These are phyloP conservation scores for Trichopria drosophilae DNA, from an alignment of 2,888 invertebrate genomes.

Conservation along the genomic window DNA sequence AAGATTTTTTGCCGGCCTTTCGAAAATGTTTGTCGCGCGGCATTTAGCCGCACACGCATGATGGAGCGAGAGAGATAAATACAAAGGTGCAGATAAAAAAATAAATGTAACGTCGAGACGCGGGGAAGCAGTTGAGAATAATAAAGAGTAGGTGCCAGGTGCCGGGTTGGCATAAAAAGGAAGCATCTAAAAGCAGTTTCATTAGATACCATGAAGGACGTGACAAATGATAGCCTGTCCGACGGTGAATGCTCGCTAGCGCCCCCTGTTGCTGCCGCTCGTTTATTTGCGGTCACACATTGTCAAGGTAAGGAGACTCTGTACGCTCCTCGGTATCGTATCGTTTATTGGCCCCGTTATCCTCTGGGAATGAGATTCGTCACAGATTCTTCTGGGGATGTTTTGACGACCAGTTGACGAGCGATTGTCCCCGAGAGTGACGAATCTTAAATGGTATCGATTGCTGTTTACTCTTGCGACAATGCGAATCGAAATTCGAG, in stretches of 20 bases:
- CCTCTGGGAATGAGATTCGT: constrained; percentile 50
- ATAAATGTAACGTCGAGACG: constrained; percentile 35
- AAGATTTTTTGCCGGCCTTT: no score
- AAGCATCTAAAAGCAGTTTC: constrained; percentile 57
- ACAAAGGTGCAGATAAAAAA: constrained; percentile 31
- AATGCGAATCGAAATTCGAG: no score
- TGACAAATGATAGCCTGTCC: constrained; percentile 58
- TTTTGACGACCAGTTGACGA: constrained; percentile 58
- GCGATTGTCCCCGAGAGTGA: constrained; percentile 48
- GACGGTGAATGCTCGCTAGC: constrained; percentile 54
- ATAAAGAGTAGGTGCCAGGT: constrained; percentile 56
- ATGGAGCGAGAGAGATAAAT: constrained; percentile 1
- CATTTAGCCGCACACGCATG: neutral
- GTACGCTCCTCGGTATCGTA: constrained; percentile 34
- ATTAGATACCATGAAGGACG: constrained; percentile 57
- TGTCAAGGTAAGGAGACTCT: constrained; percentile 45
- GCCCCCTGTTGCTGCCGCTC: constrained; percentile 57
- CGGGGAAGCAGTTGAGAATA: constrained; percentile 41
- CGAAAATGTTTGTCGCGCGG: no score
- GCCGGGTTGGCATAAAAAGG: constrained; percentile 50
- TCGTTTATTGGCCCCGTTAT: constrained; percentile 24
- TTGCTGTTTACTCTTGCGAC: no score
- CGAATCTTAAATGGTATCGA: constrained; percentile 24
- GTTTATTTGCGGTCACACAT: constrained; percentile 59
- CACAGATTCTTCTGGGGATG: constrained; percentile 56